A percentile compares a stretch with the other conserved stretches of the same genome.
phyloP scores from a whole-genome alignment of 2,888 invertebrate species.

The Troglohyphantes excavatus region DNA sequence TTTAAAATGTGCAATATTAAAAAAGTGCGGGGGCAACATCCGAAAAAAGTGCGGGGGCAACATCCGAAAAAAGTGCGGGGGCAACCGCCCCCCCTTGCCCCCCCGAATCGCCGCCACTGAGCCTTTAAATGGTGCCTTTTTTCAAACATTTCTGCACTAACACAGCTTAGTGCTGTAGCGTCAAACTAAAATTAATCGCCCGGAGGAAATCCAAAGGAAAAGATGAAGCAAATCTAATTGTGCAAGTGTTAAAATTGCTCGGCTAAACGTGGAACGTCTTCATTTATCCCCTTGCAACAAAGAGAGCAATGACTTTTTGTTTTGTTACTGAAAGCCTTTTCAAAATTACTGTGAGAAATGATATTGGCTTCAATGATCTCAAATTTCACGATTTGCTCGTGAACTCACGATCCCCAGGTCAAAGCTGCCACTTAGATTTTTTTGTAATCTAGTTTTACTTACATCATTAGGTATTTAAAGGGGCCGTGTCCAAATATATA shows the following conservation, averaged over 20 bases:
- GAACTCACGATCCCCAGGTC: slow-evolving; percentile 16
- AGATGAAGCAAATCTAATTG: not conserved
- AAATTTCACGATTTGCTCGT: slow-evolving; percentile 34
- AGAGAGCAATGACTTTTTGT: not conserved
- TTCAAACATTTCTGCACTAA: too few relatives aligned
- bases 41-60: too few relatives aligned
- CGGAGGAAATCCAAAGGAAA: too few relatives aligned
- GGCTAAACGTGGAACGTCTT: not conserved
- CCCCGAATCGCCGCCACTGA: too few relatives aligned
- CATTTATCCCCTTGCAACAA: not conserved
- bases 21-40: too few relatives aligned
- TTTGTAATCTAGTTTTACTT: not conserved
- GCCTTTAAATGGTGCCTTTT: too few relatives aligned
- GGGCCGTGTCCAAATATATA: not conserved
- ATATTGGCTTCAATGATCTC: not conserved
- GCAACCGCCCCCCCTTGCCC: too few relatives aligned
- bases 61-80: too few relatives aligned
- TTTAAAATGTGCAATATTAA: too few relatives aligned
- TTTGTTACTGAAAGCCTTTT: not conserved
- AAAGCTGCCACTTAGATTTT: not conserved
- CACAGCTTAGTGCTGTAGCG: too few relatives aligned
- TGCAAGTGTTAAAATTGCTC: not conserved
- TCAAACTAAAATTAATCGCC: too few relatives aligned
- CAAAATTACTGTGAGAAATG: not conserved
- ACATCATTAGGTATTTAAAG: not conserved